Conservation (phyloP, 2,888 invertebrate species). For the Athalia cordata region DNA sequence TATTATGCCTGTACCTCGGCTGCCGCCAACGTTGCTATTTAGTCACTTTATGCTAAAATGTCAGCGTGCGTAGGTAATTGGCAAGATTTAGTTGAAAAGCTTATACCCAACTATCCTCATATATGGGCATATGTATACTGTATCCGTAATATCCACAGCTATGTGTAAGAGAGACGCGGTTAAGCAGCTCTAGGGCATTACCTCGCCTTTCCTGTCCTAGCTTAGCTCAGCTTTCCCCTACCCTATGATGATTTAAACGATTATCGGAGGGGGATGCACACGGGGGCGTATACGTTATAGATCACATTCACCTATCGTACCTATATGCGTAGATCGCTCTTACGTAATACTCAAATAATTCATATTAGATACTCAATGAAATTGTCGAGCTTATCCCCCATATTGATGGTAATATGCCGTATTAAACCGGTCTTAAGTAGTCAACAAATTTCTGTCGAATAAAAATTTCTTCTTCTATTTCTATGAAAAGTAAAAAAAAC, state of each 20-base stretch:
- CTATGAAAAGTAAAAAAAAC: too few species aligned
- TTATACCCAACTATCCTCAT: background rate
- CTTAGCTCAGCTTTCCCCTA: constrained; percentile 17
- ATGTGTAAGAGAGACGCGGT: background rate
- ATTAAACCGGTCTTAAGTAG: too few species aligned
- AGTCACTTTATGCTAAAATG: constrained; percentile 19
- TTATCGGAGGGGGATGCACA: background rate
- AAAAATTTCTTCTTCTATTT: too few species aligned
- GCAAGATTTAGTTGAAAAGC: constrained; percentile 36
- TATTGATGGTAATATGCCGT: too few species aligned
- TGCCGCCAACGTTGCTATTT: background rate
- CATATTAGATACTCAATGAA: too few species aligned
- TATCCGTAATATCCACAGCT: background rate
- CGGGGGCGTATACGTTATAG: background rate
- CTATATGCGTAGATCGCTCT: too few species aligned
- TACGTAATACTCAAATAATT: too few species aligned
- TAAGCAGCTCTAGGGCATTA: constrained; percentile 39
- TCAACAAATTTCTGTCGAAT: too few species aligned
- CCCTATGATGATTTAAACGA: constrained; percentile 15
- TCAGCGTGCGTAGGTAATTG: constrained; percentile 20
- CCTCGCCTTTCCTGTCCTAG: constrained; percentile 13
- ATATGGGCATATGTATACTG: background rate
- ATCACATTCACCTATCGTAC: background rate
- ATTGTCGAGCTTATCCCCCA: too few species aligned
- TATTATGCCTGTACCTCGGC: background rate